Evolutionary conservation across 2,797 vertebrate genomes (phyloP).

Genomic region (Momotus momota): DNA sequence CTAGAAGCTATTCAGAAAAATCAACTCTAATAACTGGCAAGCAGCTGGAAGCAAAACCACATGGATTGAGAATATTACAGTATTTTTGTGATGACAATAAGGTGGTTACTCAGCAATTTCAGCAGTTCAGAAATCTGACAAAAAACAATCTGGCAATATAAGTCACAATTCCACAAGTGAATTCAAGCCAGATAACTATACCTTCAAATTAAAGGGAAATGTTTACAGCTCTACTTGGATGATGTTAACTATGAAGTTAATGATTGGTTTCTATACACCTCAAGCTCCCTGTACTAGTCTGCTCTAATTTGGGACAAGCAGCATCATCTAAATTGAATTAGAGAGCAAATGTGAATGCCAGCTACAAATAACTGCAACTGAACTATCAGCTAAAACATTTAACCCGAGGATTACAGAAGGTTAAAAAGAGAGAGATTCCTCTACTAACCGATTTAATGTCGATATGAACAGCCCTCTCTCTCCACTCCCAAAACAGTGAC

Average conservation of each 20-base stretch:
- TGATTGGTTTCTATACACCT: neutral
- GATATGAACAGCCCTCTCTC: neutral
- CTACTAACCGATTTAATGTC: rapidly evolving
- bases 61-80: slow-evolving; percentile 8
- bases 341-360: slow-evolving; percentile 32
- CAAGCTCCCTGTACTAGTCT: slow-evolving; percentile 31
- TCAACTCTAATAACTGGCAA: slow-evolving; percentile 41
- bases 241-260: neutral
- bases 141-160: neutral
- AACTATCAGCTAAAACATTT: slow-evolving; percentile 20
- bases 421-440: neutral
- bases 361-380: slow-evolving; percentile 46
- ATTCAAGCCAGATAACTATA: neutral
- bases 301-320: slow-evolving; percentile 54
- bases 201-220: neutral
- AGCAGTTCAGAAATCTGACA: neutral
- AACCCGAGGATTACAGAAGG: slow-evolving; percentile 10
- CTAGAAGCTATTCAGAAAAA: slow-evolving; percentile 54
- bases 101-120: slow-evolving; percentile 19
- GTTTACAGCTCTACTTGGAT: neutral
- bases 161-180: neutral
- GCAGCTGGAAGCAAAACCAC: slow-evolving; percentile 50
- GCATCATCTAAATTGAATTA: slow-evolving; percentile 62
- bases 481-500: neutral
- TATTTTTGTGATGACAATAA: slow-evolving; percentile 1